Evolutionary conservation across 2,797 vertebrate species (phyloP), one percentile per base, ranked within the genome.

Genomic region (Xenopus petersii): DNA sequence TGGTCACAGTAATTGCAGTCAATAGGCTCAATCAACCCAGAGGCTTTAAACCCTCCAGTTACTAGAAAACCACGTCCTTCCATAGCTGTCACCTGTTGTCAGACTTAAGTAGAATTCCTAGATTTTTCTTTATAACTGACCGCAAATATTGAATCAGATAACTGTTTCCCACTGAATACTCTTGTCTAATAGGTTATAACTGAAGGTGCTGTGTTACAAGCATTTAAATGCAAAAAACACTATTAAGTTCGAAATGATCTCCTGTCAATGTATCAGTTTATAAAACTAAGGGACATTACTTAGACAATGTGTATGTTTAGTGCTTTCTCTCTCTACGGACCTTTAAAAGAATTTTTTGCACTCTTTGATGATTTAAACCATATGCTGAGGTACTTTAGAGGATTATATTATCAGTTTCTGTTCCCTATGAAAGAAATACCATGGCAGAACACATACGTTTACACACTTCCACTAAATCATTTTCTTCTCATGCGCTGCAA

Each of bases 331-430:
- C 79, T 80, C 79, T 79, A 56, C 81, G 81, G 80, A 74, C 36
- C 84, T 87, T 86, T 87, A 86, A 82, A 86, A 85, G 80, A 79
- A 75, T 81, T 87, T 88, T 84, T 81, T 84, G 81, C 85, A 83
- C 80, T 84, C 83, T 87, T 84, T 86, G 82, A 84, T 89, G 82
- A 89, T 87, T 81, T 84, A 86, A 87, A 89, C 82, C 86, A 86
- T 86, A 88, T 88, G 87, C 83, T 33, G 79, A 88, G 83, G 79
- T 84, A 81, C 83, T 87, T 86, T 83, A 79, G 86, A 81, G 84
- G 84, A 84, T 85, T 86, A 81, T 85, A 88, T 88, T 87, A 91
- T 87, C 88, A 88, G 84, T 78, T 87, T 81, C 82, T 82, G 64
- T 76, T 80, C 80, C 84, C 68, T 79, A 81, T 4, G 73, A 87